Conservation (phyloP, 2,797 vertebrate species). For the Borostomias antarcticus region DNA sequence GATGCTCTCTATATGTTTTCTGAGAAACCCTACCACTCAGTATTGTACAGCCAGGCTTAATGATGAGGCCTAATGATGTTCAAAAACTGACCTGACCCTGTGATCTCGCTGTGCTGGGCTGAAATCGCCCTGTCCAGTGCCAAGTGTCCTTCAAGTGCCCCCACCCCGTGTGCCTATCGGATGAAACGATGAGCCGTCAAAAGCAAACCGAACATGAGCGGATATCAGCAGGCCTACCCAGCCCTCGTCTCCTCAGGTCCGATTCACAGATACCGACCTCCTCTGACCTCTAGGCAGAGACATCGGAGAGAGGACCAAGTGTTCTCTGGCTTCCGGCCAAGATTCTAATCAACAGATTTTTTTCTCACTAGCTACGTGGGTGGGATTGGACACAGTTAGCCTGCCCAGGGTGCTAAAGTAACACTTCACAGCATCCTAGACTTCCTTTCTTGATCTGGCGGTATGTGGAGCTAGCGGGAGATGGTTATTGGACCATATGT, state of each 20-base stretch:
- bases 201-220: conserved; percentile 51
- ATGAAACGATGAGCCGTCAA: conserved; percentile 38
- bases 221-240: conserved; percentile 31
- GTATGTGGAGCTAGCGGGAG: neutral
- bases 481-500: no score
- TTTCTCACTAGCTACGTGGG: no score
- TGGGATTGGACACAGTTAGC: no score
- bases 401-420: no score
- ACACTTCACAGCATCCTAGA: no score
- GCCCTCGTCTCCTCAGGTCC: conserved; percentile 17
- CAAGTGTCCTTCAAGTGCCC: neutral
- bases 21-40: neutral
- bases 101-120: no score
- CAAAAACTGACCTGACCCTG: neutral
- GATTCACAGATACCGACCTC: neutral
- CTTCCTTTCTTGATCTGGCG: no score
- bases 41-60: neutral
- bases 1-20: no score
- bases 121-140: neutral
- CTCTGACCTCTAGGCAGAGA: conserved; percentile 46
- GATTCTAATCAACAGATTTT: neutral
- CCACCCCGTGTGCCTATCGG: conserved; percentile 6
- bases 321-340: neutral
- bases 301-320: neutral
- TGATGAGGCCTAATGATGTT: neutral